A percentile compares a stretch with the other conserved stretches of the same genome.
These are phyloP conservation scores for Spisula subtruncata DNA, from an alignment of 2,888 invertebrate genomes.

Conservation along the genomic window DNA sequence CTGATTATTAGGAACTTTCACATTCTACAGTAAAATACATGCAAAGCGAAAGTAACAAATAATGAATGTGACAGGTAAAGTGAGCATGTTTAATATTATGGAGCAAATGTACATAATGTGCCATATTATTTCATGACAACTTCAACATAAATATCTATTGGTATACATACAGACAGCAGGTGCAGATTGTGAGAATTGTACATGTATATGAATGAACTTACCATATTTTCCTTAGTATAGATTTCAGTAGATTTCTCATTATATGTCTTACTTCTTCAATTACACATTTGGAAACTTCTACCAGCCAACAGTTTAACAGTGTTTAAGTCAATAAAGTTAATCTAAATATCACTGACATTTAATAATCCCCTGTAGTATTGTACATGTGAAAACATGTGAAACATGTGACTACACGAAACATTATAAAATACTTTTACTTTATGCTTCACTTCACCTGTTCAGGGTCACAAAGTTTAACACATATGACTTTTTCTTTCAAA, in stretches of 20 bases:
- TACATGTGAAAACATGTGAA: too few relatives aligned
- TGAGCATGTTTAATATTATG: too few relatives aligned
- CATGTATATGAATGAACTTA: not conserved
- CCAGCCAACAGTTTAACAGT: not conserved
- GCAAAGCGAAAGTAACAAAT: too few relatives aligned
- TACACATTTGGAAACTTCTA: not conserved
- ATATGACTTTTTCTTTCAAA: not conserved
- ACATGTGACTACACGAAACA: not conserved
- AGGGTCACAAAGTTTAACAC: not conserved
- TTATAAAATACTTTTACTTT: not conserved
- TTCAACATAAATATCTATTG: too few relatives aligned
- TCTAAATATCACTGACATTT: not conserved
- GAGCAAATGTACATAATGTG: too few relatives aligned
- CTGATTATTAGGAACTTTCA: too few relatives aligned
- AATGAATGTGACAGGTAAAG: too few relatives aligned
- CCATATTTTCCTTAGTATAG: constrained; percentile 5
- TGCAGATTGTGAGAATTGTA: not conserved
- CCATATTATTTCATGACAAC: too few relatives aligned
- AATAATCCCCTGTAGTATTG: not conserved
- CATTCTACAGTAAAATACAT: too few relatives aligned
- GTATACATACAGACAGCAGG: too few relatives aligned
- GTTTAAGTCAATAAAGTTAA: not conserved
- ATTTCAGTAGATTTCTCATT: constrained; percentile 1
- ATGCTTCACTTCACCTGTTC: not conserved
- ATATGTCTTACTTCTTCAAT: not conserved